A percentile compares a stretch with the other conserved stretches of the same genome.
Evolutionary conservation across 2,888 invertebrate species (phyloP).

Genomic region (Strigamia transsilvanica): DNA sequence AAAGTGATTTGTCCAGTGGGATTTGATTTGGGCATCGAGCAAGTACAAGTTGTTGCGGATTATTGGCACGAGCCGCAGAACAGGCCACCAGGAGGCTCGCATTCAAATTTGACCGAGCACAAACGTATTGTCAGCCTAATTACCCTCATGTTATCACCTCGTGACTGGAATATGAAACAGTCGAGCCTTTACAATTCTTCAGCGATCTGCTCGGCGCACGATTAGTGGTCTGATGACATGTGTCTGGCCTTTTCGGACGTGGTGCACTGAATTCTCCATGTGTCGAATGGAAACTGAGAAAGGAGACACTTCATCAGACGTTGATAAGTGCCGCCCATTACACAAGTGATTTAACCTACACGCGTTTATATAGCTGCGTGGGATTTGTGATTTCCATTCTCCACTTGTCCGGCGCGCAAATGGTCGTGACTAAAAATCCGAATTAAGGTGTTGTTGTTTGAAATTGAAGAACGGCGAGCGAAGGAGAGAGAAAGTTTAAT

Average conservation of each 20-base stretch:
- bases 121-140: constrained; percentile 36
- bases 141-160: constrained; percentile 35
- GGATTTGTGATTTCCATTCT: not conserved
- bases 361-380: not conserved
- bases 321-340: constrained; percentile 23
- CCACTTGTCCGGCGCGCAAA: not conserved
- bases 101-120: constrained; percentile 39
- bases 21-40: not conserved
- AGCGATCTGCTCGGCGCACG: not conserved
- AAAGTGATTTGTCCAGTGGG: constrained; percentile 11
- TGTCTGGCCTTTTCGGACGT: constrained; percentile 37
- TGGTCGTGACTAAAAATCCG: not conserved
- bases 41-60: constrained; percentile 20
- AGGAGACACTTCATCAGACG: constrained; percentile 35
- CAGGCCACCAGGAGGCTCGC: constrained; percentile 1
- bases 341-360: constrained; percentile 19
- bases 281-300: constrained; percentile 20
- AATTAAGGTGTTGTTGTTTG: not conserved
- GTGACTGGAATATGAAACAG: constrained; percentile 39
- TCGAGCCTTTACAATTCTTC: constrained; percentile 32
- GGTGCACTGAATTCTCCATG: constrained; percentile 24
- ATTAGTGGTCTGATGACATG: constrained; percentile 32
- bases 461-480: not conserved
- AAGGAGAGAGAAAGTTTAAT: not conserved
- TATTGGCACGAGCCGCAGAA: constrained; percentile 34